Base-by-base conservation (phyloP, 2,888 invertebrate species). In the Papilio demoleus region DNA sequence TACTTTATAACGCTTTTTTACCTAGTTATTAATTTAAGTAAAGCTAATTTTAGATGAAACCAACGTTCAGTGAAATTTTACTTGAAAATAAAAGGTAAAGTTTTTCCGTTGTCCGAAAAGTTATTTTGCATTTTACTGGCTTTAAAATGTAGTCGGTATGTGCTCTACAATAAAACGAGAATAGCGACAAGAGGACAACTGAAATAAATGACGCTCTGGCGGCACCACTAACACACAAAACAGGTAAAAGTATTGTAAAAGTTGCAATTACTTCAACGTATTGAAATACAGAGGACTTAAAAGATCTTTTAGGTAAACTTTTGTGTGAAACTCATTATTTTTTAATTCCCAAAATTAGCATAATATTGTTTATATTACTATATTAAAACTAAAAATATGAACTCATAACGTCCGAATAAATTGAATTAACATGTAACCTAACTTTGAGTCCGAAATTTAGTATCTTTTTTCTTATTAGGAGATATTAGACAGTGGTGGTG, bases 181-280 rank as follows among this genome's bases (percentile, higher is more conserved):
- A 17, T 38, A 8, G 38, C 19, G 38, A 59, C 22, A 59, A 22
- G 22, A 38, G 19, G 24, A 8, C 59, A 59, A 38, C 22, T 1
- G 38, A 38, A 59, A 59, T 59, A 59, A 59, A 59, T 38, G 38
- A 38, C 17, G 22, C 22, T 19, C 24, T 38, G 19, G 8, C 38
- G 59, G 24, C 6, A 4, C n/a, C 8, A 19, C 22, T 34, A 59
- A 4, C 14, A 34, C 22, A 11, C 1, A 22, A 22, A 59, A 11
- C 36, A 14, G 36, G 34, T 31, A 38, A 38, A 38, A 59, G 22
- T 38, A 24, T 12, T n/a, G n/a, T n/a, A 59, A 38, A 59, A 38
- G 14, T 40, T 19, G 24, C 38, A 38, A 59, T 59, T 59, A 38
- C 38, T n/a, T 22, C 2, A 59, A 22, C 36, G 36, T 22, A 59